Evolutionary conservation across 2,113 vertebrate species (phyloP).

Genomic region (Coreoperca whiteheadi): DNA sequence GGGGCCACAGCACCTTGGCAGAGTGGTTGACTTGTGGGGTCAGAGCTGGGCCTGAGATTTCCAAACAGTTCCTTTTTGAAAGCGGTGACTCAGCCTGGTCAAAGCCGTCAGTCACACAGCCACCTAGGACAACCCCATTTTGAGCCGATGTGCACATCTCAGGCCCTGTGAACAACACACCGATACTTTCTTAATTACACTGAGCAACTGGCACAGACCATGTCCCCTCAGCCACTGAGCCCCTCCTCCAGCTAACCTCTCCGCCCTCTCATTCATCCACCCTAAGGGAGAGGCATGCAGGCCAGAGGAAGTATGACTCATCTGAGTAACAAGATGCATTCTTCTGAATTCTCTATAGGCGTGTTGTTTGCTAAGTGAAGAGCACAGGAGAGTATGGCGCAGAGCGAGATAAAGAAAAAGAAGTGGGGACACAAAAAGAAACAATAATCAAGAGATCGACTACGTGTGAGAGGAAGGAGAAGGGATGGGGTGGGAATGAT

Average conservation of each 20-base stretch:
- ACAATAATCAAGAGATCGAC: constrained; percentile 36
- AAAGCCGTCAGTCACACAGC: constrained; percentile 55
- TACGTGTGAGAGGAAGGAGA: constrained; percentile 45
- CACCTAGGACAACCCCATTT: constrained; percentile 55
- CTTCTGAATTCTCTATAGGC: constrained; percentile 83
- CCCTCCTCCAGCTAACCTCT: constrained; percentile 76
- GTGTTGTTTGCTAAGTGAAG: constrained; percentile 81
- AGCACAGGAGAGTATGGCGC: constrained; percentile 66
- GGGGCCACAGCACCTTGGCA: constrained; percentile 58
- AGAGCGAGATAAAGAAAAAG: constrained; percentile 47
- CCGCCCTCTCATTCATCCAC: constrained; percentile 81
- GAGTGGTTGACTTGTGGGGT: constrained; percentile 39
- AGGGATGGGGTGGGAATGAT: constrained; percentile 32
- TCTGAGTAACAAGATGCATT: constrained; percentile 84
- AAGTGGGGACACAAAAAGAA: constrained; percentile 31
- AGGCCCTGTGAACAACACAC: constrained; percentile 44
- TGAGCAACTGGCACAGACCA: constrained; percentile 70
- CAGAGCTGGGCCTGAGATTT: constrained; percentile 68
- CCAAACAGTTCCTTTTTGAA: constrained; percentile 65
- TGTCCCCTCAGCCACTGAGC: constrained; percentile 55
- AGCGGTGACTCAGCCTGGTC: constrained; percentile 74
- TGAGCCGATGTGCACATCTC: constrained; percentile 38
- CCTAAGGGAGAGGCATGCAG: constrained; percentile 81
- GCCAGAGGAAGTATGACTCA: constrained; percentile 89
- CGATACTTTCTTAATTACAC: constrained; percentile 68